Conservation (phyloP, 1,140 invertebrate genomes). For the Battus philenor region DNA sequence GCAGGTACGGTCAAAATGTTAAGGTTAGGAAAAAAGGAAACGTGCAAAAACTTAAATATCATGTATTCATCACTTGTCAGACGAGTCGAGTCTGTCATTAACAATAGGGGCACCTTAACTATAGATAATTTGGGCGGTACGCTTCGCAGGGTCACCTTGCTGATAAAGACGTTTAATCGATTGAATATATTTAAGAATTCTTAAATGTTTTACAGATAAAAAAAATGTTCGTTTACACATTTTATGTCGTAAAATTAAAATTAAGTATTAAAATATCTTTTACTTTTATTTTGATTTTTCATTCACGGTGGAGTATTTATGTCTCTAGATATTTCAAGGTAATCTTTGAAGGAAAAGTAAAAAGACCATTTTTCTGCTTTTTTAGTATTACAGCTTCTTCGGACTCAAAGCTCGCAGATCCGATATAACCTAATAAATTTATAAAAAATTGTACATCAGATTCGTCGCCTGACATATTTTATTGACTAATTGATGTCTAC, state of each 20-base stretch:
- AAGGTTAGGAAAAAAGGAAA: constrained; percentile 16
- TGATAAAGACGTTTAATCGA: constrained; percentile 37
- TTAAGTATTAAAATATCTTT: no score
- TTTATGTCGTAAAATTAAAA: no score
- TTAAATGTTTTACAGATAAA: not conserved
- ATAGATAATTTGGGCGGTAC: constrained; percentile 31
- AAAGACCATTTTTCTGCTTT: no score
- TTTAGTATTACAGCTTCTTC: no score
- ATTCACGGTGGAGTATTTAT: no score
- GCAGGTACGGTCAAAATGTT: constrained; percentile 11
- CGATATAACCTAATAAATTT: no score
- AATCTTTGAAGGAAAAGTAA: not conserved
- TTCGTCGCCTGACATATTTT: no score
- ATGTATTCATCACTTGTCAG: constrained; percentile 10
- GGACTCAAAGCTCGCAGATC: no score
- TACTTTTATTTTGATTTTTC: no score
- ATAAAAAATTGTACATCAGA: no score
- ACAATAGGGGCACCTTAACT: constrained; percentile 36
- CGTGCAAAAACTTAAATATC: constrained; percentile 16
- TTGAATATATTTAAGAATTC: constrained; percentile 13
- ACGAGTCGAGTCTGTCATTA: constrained; percentile 26
- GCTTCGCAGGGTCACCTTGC: constrained; percentile 36
- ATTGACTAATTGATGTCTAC: no score
- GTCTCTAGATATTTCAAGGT: not conserved
- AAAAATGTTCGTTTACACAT: not conserved